Evolutionary conservation across 2,888 invertebrate genomes (phyloP).

Genomic region (Pandemis heparana): DNA sequence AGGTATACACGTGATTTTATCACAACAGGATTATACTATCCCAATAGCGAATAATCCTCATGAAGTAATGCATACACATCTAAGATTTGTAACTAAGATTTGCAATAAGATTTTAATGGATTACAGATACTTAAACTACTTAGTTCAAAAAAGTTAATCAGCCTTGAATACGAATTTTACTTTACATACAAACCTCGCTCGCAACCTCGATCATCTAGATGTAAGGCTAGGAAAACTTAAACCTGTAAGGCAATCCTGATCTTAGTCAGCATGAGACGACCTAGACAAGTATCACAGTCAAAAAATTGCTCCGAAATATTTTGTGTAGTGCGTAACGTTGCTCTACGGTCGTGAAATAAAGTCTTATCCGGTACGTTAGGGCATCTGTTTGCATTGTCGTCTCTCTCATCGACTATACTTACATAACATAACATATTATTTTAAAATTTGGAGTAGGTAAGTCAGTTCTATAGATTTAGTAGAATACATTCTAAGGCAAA

Average conservation of each 20-base stretch:
- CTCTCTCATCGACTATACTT: background rate
- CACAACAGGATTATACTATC: constrained; percentile 26
- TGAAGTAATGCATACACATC: background rate
- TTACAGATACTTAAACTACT: too few relatives aligned
- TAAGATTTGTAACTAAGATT: background rate
- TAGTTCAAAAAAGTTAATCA: too few relatives aligned
- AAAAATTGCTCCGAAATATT: background rate
- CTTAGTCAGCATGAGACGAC: too few relatives aligned
- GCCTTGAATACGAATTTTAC: too few relatives aligned
- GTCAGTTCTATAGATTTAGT: background rate
- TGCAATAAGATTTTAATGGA: too few relatives aligned
- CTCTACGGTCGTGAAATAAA: background rate
- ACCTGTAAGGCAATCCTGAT: too few relatives aligned
- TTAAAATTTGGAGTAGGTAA: background rate
- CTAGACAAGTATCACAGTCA: background rate
- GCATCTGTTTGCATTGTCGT: background rate
- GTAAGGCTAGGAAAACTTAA: too few relatives aligned
- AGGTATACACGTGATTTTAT: background rate
- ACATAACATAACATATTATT: background rate
- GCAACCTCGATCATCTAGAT: too few relatives aligned
- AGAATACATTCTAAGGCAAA: constrained; percentile 1
- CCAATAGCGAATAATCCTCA: constrained; percentile 24
- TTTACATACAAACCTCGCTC: too few relatives aligned
- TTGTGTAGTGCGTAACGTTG: background rate
- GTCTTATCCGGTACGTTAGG: background rate